Evolutionary conservation across 2,797 vertebrate genomes (phyloP), one percentile per base, ranked within the genome.

Genomic region (Rhinella marina): DNA sequence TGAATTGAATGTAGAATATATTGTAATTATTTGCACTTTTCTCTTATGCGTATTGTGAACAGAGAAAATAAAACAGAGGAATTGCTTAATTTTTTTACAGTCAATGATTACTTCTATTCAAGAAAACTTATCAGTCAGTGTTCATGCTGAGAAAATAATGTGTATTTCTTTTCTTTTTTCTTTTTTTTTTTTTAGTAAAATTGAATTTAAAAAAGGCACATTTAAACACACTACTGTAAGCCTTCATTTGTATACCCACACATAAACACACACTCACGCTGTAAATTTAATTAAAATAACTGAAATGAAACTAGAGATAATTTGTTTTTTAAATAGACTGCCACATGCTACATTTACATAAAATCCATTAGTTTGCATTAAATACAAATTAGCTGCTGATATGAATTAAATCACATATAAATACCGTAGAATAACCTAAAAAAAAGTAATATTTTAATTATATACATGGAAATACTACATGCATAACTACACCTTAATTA

Each of bases 241-340:
- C 72, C 61, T 82, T 81, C 62, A 82, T 86, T 86, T 64, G 61
- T 59, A 72, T 86, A 89, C 85, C 68, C 73, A 76, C 83, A 84
- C 85, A 89, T 86, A 89, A 92, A 91, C 91, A 93, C 90, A 92
- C 88, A 92, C 41, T 4, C 90, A 90, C 17, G 1, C 88, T 94
- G 92, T 92, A 94, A 95, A 95, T 95, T 95, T 96, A 95, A 96
- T 96, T 96, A 95, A 95, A 95, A 94, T 94, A 95, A 95, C 93
- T 95, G 93, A 95, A 95, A 95, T 95, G 93, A 95, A 95, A 95
- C 94, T 95, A 92, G 92, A 94, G 94, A 95, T 94, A 94, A 95
- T 95, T 96, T 95, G 93, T 94, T 95, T 96, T 95, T 95, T 94
- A 94, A 95, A 95, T 94, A 95, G 94, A 94, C 92, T 95, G 94